phyloP scores from a whole-genome alignment of 2,888 invertebrate genomes.

The Hyposoter dolosus region DNA sequence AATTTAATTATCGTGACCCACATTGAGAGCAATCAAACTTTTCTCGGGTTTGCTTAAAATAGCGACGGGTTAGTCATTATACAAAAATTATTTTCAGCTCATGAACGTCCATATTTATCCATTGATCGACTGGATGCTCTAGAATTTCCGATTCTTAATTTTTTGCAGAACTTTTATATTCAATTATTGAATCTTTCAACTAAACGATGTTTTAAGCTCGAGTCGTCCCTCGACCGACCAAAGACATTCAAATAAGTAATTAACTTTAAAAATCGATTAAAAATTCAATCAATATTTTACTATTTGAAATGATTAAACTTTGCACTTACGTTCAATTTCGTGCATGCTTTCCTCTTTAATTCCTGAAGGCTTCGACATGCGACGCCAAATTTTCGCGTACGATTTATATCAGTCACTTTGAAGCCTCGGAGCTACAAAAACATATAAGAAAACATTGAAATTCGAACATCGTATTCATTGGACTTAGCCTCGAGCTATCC shows the following conservation, averaged over 20 bases:
- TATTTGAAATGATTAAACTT: constrained; percentile 3
- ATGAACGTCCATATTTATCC: not conserved
- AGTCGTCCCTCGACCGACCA: not conserved
- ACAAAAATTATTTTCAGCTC: not conserved
- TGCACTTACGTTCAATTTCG: constrained; percentile 87
- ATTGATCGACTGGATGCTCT: not conserved
- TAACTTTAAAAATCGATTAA: too few relatives aligned
- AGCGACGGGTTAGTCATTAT: not conserved
- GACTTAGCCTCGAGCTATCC: not conserved
- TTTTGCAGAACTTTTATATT: not conserved
- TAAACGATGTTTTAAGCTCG: not conserved
- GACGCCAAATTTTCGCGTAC: constrained; percentile 89
- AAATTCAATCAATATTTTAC: not conserved
- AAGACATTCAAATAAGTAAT: not conserved
- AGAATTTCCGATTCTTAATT: not conserved
- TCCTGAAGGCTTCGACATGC: constrained; percentile 89
- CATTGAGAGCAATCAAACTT: constrained; percentile 15
- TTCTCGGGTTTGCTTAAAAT: not conserved
- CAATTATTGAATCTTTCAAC: not conserved
- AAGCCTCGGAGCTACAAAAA: constrained; percentile 87
- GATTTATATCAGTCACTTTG: constrained; percentile 90
- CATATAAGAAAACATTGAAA: not conserved
- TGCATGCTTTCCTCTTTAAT: constrained; percentile 89
- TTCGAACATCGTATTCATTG: not conserved
- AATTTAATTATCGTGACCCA: constrained; percentile 39